These are phyloP conservation scores for Anastrepha ludens DNA, from an alignment of 1,140 invertebrate genomes.

Conservation along the genomic window DNA sequence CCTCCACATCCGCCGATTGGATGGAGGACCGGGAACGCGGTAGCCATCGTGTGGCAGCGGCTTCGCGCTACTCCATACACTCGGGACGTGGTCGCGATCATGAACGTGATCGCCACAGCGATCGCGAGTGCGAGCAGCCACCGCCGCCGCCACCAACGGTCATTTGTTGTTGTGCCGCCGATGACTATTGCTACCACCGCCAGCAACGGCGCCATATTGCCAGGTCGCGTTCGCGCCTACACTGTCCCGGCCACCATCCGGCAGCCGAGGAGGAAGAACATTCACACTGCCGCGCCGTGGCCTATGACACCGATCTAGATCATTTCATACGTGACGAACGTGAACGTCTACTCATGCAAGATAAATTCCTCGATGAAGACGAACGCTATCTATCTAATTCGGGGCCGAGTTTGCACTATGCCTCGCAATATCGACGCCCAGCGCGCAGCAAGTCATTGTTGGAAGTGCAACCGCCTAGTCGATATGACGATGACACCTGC, in stretches of 20 bases:
- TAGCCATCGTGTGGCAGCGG: constrained; percentile 61
- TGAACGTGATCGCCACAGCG: constrained; percentile 44
- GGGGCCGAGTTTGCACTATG: constrained; percentile 53
- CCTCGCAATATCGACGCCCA: constrained; percentile 62
- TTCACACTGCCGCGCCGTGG: constrained; percentile 66
- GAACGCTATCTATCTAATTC: constrained; percentile 66
- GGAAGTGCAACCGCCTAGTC: constrained; percentile 69
- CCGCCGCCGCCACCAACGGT: constrained; percentile 62
- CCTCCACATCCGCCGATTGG: constrained; percentile 62
- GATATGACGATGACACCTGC: constrained; percentile 72
- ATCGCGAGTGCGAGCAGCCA: constrained; percentile 58
- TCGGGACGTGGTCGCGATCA: constrained; percentile 52
- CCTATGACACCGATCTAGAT: constrained; percentile 72
- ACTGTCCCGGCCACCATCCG: constrained; percentile 70
- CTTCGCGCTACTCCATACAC: constrained; percentile 57
- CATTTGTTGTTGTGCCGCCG: constrained; percentile 68
- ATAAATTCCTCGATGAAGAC: constrained; percentile 73
- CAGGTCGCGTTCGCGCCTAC: constrained; percentile 57
- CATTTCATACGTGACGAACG: constrained; percentile 72
- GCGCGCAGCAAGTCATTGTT: constrained; percentile 70
- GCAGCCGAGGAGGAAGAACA: constrained; percentile 72
- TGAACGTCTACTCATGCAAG: constrained; percentile 69
- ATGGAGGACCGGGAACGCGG: constrained; percentile 65
- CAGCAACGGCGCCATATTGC: constrained; percentile 59
- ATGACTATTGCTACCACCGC: constrained; percentile 72